Evolutionary conservation across 2,797 vertebrate genomes (phyloP).

Genomic region (Coilia nasus): DNA sequence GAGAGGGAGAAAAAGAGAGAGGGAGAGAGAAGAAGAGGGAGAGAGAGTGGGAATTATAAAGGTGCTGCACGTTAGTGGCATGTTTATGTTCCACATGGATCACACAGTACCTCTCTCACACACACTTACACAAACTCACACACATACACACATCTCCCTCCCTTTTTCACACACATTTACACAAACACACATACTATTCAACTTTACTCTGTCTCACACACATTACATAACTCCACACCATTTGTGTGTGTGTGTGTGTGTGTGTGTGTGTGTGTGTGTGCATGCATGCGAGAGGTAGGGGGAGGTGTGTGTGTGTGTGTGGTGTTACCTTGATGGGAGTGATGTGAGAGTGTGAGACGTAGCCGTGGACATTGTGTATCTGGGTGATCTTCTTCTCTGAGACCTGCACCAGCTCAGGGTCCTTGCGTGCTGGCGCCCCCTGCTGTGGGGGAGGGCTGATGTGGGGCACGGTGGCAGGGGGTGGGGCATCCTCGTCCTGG

Average conservation of each 20-base stretch:
- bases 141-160: no score
- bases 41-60: conserved; percentile 16
- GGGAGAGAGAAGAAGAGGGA: neutral
- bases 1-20: neutral
- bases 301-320: conserved; percentile 44
- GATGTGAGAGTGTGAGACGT: conserved; percentile 93
- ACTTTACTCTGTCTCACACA: no score
- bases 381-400: conserved; percentile 95
- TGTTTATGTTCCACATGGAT: no score
- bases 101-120: no score
- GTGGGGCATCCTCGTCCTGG: conserved; percentile 88
- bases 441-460: conserved; percentile 80
- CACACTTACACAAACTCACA: no score
- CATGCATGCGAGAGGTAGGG: no score
- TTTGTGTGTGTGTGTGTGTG: no score
- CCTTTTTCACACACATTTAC: no score
- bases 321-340: conserved; percentile 83
- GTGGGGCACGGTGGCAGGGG: conserved; percentile 68
- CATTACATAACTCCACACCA: no score
- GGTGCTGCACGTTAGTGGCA: no score
- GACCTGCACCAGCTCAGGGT: conserved; percentile 92
- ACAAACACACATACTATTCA: no score
- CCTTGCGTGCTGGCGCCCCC: conserved; percentile 69
- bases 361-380: conserved; percentile 93
- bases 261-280: no score